Percentiles rank a stretch among this genome's conserved stretches.
These are phyloP conservation scores for Vanessa tameamea DNA, from an alignment of 1,140 invertebrate species.

Conservation along the genomic window DNA sequence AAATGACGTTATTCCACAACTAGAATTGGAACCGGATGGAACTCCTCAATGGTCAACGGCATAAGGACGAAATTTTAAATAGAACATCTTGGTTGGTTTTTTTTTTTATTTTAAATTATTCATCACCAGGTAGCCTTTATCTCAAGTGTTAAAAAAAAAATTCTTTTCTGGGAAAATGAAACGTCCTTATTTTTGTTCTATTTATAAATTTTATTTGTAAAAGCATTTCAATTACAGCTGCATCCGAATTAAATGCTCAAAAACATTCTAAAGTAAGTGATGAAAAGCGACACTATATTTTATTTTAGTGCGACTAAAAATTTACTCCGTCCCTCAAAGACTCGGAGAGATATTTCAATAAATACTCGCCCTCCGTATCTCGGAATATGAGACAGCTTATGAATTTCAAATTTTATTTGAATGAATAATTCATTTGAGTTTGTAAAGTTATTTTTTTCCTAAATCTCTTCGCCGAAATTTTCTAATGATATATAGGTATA, in stretches of 20 bases:
- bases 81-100: no score
- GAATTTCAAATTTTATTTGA: slow-evolving; percentile 61
- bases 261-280: slow-evolving; percentile 6
- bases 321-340: slow-evolving; percentile 9
- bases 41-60: no score
- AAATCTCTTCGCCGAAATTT: slow-evolving; percentile 37
- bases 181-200: neutral
- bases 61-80: no score
- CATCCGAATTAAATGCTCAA: neutral
- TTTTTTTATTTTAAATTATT: no score
- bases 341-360: slow-evolving; percentile 41
- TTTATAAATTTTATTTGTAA: neutral
- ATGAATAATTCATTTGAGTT: slow-evolving; percentile 52
- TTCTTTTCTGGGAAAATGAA: no score
- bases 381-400: slow-evolving; percentile 48
- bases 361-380: slow-evolving; percentile 42
- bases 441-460: slow-evolving; percentile 49
- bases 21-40: no score
- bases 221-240: slow-evolving; percentile 4
- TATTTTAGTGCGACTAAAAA: slow-evolving; percentile 4
- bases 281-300: neutral
- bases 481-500: slow-evolving; percentile 42
- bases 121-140: no score
- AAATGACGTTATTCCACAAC: no score
- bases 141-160: no score